Conservation (phyloP, 92 coral and sea anemone species). For the Chrysogorgia sp. region DNA sequence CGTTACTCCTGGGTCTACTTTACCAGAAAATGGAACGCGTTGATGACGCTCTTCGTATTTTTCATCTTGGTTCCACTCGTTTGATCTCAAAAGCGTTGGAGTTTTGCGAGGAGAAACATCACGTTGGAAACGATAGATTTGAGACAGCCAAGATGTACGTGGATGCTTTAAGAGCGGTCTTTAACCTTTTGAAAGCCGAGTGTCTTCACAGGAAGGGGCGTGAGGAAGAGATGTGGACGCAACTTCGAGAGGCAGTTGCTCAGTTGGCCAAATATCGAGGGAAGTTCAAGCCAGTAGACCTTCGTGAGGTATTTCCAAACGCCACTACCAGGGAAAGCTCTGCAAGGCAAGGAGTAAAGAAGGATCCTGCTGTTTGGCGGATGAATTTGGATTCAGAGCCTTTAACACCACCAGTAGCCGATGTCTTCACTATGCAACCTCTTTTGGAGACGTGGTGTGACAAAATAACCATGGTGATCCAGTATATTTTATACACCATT, state of each 20-base stretch:
- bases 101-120: conserved; percentile 3
- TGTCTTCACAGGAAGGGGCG: background rate
- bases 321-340: background rate
- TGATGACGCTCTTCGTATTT: conserved; percentile 31
- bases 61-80: conserved; percentile 11
- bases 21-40: conserved; percentile 7
- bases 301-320: conserved; percentile 2
- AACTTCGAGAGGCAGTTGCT: conserved; percentile 4
- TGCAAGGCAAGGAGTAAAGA: background rate
- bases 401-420: background rate
- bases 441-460: conserved; percentile 26
- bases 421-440: conserved; percentile 5
- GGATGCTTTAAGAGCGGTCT: conserved; percentile 14
- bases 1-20: conserved; percentile 22
- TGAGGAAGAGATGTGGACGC: conserved; percentile 24
- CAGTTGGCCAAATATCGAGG: conserved; percentile 27
- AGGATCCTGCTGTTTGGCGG: background rate
- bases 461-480: conserved; percentile 8
- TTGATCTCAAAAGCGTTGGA: conserved; percentile 10
- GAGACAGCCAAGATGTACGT: conserved; percentile 1
- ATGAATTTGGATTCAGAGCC: background rate
- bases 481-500: conserved; percentile 13
- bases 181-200: conserved; percentile 28
- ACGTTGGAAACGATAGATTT: conserved; percentile 4
- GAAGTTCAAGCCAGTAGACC: conserved; percentile 2